Base-by-base conservation (phyloP, 2,888 invertebrate species). In the Ephialtes manifestator region DNA sequence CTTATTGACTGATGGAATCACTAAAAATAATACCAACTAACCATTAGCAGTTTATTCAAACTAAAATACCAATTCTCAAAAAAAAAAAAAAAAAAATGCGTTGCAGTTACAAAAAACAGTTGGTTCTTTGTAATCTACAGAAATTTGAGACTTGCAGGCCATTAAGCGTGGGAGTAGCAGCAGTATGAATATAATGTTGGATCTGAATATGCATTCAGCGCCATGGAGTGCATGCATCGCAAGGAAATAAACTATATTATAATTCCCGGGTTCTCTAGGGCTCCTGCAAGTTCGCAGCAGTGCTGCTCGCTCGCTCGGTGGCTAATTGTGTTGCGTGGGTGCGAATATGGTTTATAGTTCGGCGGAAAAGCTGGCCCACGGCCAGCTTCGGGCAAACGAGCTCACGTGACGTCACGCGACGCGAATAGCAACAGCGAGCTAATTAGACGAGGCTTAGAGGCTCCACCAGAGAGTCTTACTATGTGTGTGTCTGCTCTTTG, bases 321-420 rank as follows among this genome's bases (percentile, higher is more conserved):
- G 93, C 92, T 93, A 93, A 93, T 93, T 93, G 92, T 92, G 92
- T 92, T 91, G 93, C 93, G 93, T 93, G 93, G 93, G 93, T 92
- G 93, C 90, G 93, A 93, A 93, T 93, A 93, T 93, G 92, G 93
- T 93, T 93, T 93, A 93, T 92, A 93, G 93, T 93, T 92, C 91
- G 92, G 91, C 89, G 90, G 91, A 93, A 93, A 92, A 92, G 88
- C 91, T 93, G 93, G 93, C 93, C 88, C 87, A 87, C 88, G 88
- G 93, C 93, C 93, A 93, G 82, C 67, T 55, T 70, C 76, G 60
- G 35, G 89, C 92, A 91, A 93, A 93, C 92, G 92, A 92, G 93
- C 92, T 93, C 92, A 91, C 91, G 92, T 93, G 93, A 93, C 93
- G 93, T 93, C 93, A 93, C 93, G 92, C 92, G 91, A 93, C 92